Percentiles rank a stretch among this genome's conserved stretches.
Conservation (phyloP, 64 coral and sea anemone species). For the Porites lutea region DNA sequence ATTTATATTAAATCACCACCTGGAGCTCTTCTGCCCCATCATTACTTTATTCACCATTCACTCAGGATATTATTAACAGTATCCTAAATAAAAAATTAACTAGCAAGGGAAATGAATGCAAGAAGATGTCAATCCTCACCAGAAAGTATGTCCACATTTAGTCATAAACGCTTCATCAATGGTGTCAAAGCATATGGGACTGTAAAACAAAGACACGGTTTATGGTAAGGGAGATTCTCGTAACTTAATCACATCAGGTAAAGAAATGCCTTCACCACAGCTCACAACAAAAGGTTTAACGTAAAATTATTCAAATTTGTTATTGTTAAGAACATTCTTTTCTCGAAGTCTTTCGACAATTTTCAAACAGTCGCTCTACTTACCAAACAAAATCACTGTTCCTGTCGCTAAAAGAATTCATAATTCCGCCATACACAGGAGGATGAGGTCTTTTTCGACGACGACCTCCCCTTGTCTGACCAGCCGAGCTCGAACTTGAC, state of each 20-base stretch:
- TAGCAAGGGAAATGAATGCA: too few species aligned
- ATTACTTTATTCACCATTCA: too few species aligned
- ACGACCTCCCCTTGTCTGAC: constrained; percentile 66
- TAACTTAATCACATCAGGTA: not conserved
- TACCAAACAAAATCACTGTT: constrained; percentile 99
- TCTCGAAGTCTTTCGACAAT: not conserved
- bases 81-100: too few species aligned
- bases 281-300: too few species aligned
- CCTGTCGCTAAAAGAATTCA: constrained; percentile 97
- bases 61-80: too few species aligned
- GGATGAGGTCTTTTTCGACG: constrained; percentile 98
- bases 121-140: constrained; percentile 60
- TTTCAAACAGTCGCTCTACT: not conserved
- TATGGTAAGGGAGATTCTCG: not conserved
- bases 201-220: constrained; percentile 63
- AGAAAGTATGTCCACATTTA: constrained; percentile 99
- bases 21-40: too few species aligned
- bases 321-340: not conserved
- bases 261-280: constrained; percentile 10
- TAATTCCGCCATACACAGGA: constrained; percentile 95
- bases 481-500: constrained; percentile 39
- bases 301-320: not conserved
- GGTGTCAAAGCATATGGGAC: constrained; percentile 98
- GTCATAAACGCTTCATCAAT: constrained; percentile 99
- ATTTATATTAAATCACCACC: too few species aligned